Base-by-base conservation (phyloP, 2,113 vertebrate species). In the Gorsachius goisagi region DNA sequence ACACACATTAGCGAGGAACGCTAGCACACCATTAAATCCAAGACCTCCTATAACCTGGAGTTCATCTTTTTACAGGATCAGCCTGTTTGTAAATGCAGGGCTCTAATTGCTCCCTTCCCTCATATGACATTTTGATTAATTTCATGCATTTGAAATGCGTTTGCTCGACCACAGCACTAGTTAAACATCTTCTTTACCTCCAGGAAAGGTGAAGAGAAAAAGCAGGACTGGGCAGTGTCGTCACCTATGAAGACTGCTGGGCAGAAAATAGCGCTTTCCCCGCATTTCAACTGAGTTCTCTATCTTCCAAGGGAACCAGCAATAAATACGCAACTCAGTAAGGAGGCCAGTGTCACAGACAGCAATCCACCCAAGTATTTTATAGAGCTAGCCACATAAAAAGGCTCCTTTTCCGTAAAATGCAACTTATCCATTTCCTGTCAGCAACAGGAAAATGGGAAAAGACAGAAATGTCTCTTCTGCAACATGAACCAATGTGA, bases 1-100 rank as follows among this genome's bases (percentile, higher is more conserved):
- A 52, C 59, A 21, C 52, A 37, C 47, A 63, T 53, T 69, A 83
- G 74, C 3, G 10, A 77, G 2, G 50, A 93, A 67, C n/a, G 0
- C 41, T 5, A 17, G 50, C 80, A 84, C n/a, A 28, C 80, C 84
- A 94, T 95, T 95, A 88, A 88, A 95, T 9, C 73, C 74, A 85
- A 66, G 60, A 89, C 53, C 84, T 89, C 56, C 77, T 79, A 21
- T 7, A 85, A 93, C 60, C 86, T 55, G 45, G n/a, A 62, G 73
- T 50, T 85, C 88, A 72, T 67, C 74, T 82, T 92, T 88, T 81
- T 89, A 58, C 55, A 44, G 84, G 49, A 91, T 59, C 45, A 39
- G 47, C 49, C 64, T 45, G 33, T 67, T 64, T 63, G 47, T 15
- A 33, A 63, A 68, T 30, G 35, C 92, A 81, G 35, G 44, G 52